A percentile compares a stretch with the other conserved stretches of the same genome.
phyloP scores from a whole-genome alignment of 2,113 vertebrate genomes.

The Himantopus leucocephalus region DNA sequence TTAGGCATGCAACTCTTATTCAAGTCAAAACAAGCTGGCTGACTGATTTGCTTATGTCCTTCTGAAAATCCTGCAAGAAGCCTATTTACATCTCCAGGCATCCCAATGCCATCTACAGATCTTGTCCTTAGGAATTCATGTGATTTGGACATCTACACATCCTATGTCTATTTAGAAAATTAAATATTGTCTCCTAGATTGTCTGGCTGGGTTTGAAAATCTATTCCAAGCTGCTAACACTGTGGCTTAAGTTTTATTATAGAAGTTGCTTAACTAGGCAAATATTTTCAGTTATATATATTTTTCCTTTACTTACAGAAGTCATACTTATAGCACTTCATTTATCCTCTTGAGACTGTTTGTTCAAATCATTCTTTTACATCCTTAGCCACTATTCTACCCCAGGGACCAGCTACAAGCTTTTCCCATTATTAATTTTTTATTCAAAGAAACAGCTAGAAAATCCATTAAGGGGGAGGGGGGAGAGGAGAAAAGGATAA shows the following conservation, averaged over 20 bases:
- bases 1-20: not conserved
- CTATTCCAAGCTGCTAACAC: not conserved
- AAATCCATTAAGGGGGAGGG: not conserved
- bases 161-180: not conserved
- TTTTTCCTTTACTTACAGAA: constrained; percentile 32
- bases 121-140: not conserved
- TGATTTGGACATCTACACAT: not conserved
- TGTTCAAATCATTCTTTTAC: constrained; percentile 45
- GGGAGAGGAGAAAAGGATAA: not conserved
- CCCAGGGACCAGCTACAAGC: constrained; percentile 1
- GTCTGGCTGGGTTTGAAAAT: not conserved
- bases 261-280: constrained; percentile 56
- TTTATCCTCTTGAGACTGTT: constrained; percentile 59
- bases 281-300: constrained; percentile 40
- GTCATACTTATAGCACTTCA: constrained; percentile 13
- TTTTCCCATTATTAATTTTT: constrained; percentile 42
- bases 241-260: constrained; percentile 1
- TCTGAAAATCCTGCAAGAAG: not conserved
- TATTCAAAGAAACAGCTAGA: constrained; percentile 41
- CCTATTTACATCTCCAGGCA: not conserved
- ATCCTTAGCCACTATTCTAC: constrained; percentile 37
- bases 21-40: not conserved
- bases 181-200: not conserved
- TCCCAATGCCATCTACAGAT: not conserved
- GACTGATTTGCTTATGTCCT: not conserved